Conservation (phyloP, 2,888 invertebrate species). For the Panopea generosa region DNA sequence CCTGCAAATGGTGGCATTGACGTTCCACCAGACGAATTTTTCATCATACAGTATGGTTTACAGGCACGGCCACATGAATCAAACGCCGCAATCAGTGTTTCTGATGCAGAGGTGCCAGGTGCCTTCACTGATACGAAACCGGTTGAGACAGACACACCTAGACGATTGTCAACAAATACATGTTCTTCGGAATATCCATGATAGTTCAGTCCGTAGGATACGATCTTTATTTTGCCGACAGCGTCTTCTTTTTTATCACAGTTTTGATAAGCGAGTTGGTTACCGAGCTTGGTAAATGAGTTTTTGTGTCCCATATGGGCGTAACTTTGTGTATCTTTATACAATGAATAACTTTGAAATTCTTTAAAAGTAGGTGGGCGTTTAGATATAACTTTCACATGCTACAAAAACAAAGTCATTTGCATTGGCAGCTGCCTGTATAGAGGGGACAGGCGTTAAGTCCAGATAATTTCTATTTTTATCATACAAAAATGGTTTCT, state of each 20-base stretch:
- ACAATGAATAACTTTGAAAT: slow-evolving; percentile 33
- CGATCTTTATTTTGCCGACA: slow-evolving; percentile 44
- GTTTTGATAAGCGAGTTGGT: slow-evolving; percentile 18
- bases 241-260: slow-evolving; percentile 27
- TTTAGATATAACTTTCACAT: slow-evolving; percentile 35
- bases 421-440: too few species aligned
- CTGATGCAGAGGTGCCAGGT: slow-evolving; percentile 19
- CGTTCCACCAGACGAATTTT: background rate
- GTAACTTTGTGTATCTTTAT: background rate
- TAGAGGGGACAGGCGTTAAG: too few species aligned
- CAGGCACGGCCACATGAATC: slow-evolving; percentile 55
- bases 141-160: slow-evolving; percentile 32
- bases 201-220: slow-evolving; percentile 48
- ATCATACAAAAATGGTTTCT: too few species aligned
- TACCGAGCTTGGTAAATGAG: slow-evolving; percentile 4
- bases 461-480: too few species aligned
- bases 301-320: slow-evolving; percentile 22
- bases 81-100: slow-evolving; percentile 49
- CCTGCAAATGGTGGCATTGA: slow-evolving; percentile 25
- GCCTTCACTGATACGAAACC: slow-evolving; percentile 33
- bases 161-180: slow-evolving; percentile 45
- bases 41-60: slow-evolving; percentile 26
- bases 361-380: slow-evolving; percentile 13
- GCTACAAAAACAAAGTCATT: slow-evolving; percentile 35
- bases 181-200: slow-evolving; percentile 40